Evolutionary conservation across 2,797 vertebrate genomes (phyloP), one percentile per base, ranked within the genome.

Genomic region (Malurus splendens): DNA sequence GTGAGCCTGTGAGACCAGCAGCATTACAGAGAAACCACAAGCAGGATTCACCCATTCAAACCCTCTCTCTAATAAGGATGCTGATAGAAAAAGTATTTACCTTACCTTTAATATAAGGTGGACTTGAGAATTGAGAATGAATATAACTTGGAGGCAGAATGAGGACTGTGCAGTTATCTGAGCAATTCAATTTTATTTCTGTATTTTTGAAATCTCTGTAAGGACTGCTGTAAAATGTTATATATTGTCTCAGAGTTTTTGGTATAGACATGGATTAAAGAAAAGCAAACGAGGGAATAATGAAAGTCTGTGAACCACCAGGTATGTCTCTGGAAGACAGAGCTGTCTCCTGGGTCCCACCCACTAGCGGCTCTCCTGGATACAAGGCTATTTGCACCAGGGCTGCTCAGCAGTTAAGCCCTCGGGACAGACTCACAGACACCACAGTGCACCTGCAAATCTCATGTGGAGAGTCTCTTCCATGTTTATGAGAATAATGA

Each of bases 391-490:
- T 44, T 74, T 84, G 17, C 11, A 22, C 28, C 41, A 22, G 52
- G 55, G 45, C 62, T 83, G n/a, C 39, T 72, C 32, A 23, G 74
- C 59, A 86, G 39, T 60, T 1, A 9, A 56, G 12, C 39, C 16
- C 36, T 71, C 0, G 0, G 18, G 44, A 17, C n/a, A 71, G 32
- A 13, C 16, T 39, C 62, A 19, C 10, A 39, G 50, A 25, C 24
- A 30, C 13, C 2, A 3, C 36, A 81, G 39, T 3, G 2, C 9
- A 67, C 38, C 42, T 76, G 48, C 36, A 56, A 25, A 30, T 72
- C 15, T 32, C 6, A 9, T 25, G 8, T 32, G 56, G 17, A 47
- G 25, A 65, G 36, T 50, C 10, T n/a, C 16, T 44, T 55, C 48
- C 23, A 6, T 1, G 4, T 3, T 54, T 88, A 36, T n/a, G n/a